Base-by-base conservation (phyloP, 2,797 vertebrate species). In the Parauchenoglanis ngamensis region DNA sequence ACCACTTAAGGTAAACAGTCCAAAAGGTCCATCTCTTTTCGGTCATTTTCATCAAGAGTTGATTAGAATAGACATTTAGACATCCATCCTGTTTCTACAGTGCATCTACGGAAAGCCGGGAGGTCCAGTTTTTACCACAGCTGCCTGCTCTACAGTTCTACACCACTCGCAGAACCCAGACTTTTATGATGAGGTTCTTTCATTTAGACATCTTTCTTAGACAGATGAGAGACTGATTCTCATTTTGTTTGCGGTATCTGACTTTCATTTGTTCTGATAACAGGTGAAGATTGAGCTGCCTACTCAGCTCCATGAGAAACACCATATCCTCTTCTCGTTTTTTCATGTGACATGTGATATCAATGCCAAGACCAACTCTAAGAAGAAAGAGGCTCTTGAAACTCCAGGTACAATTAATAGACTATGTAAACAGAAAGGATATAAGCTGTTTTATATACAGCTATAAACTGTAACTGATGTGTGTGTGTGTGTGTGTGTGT, bases 251-350 rank as follows among this genome's bases (percentile, higher is more conserved):
- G 54, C 28, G 4, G 6, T 54, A 15, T 57, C 31, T 81, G 61
- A 11, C 4, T 81, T 40, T 70, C 28, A 17, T 86, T 28, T 85
- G 8, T 87, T 63, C 31, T 76, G 15, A 3, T 82, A 73, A 57
- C 95, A 99, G 98, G 97, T 98, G 91, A 99, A 99, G 96, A 97
- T 99, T 89, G 98, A 99, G 93, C 97, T 99, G 79, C 98, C 98
- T 79, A 99, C 97, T 87, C 97, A 99, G 83, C 97, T 99, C 86
- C 97, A 99, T 86, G 97, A 98, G 94, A 99, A 98, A 93, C 98
- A 99, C 94, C 98, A 99, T 92, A 96, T 99, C 90, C 96, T 99
- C 86, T 99, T 99, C 96, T 99, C 98, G 90, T 99, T 99, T 93
- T 98, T 98, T 94, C 98, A 99, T 65, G 95, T 99, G 93, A 99